phyloP scores from a whole-genome alignment of 2,113 vertebrate species.

The Nicator chloris region DNA sequence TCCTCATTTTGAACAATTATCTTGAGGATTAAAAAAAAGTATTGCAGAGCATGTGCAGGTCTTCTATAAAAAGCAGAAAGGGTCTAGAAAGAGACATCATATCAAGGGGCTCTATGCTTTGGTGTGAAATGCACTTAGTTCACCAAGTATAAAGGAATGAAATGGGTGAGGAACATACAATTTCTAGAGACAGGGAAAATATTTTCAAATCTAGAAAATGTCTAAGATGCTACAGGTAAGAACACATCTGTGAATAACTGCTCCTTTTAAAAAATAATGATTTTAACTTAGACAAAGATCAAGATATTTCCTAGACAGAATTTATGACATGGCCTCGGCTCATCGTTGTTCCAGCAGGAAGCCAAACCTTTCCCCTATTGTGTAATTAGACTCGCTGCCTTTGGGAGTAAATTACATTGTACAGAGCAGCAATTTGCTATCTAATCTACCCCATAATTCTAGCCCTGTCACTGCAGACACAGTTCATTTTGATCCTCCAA shows the following conservation, averaged over 20 bases:
- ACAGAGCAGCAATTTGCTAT: constrained; percentile 67
- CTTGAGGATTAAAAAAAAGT: not conserved
- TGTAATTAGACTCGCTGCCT: constrained; percentile 62
- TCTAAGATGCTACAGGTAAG: not conserved
- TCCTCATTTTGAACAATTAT: not conserved
- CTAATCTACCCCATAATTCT: constrained; percentile 71
- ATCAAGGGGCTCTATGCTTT: not conserved
- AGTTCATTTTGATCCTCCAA: constrained; percentile 66
- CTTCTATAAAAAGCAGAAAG: not conserved
- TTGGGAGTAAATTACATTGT: constrained; percentile 47
- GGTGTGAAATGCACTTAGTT: not conserved
- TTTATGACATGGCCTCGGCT: constrained; percentile 47
- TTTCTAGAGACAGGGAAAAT: not conserved
- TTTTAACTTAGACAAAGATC: not conserved
- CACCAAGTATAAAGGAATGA: not conserved
- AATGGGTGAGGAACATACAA: not conserved
- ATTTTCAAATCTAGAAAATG: not conserved
- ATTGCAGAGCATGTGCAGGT: not conserved
- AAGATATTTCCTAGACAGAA: constrained; percentile 37
- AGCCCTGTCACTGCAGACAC: constrained; percentile 62
- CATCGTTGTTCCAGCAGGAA: constrained; percentile 41
- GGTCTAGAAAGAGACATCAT: not conserved
- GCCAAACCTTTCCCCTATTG: constrained; percentile 59
- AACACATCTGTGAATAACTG: not conserved
- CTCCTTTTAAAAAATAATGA: not conserved